A percentile compares a stretch with the other conserved stretches of the same genome.
Evolutionary conservation across 2,113 vertebrate species (phyloP).

Genomic region (Catharus bicknelli): DNA sequence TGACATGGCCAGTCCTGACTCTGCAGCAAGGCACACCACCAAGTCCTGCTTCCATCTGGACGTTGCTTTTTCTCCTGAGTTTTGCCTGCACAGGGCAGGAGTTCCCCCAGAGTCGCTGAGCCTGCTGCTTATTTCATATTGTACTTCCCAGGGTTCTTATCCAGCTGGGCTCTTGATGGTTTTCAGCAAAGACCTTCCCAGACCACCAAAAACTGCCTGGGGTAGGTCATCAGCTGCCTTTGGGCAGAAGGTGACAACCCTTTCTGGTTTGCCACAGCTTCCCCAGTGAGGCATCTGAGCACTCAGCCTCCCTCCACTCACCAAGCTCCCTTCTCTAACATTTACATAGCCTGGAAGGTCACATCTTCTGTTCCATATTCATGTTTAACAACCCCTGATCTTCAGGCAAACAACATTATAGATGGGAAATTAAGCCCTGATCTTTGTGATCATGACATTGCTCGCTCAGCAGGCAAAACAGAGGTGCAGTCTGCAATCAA

Average conservation of each 20-base stretch:
- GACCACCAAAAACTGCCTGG: not conserved
- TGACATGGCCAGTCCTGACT: accelerated
- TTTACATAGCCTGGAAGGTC: not conserved
- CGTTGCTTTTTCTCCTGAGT: not conserved
- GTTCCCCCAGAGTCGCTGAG: not conserved
- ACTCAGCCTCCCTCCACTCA: not conserved
- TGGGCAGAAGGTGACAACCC: not conserved
- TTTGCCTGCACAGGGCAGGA: not conserved
- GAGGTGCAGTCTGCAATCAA: not conserved
- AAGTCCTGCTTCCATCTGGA: not conserved
- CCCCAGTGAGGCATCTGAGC: accelerated
- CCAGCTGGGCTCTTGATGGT: not conserved
- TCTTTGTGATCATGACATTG: not conserved
- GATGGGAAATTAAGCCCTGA: not conserved
- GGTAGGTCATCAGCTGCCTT: not conserved
- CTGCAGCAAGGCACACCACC: not conserved
- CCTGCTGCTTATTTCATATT: not conserved
- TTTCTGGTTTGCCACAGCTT: not conserved
- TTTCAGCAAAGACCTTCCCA: not conserved
- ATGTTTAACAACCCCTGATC: not conserved
- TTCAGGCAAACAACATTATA: not conserved
- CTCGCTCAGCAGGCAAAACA: not conserved
- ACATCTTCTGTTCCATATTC: not conserved
- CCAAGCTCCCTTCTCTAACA: not conserved
- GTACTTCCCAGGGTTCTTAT: not conserved